Evolutionary conservation across 2,888 invertebrate genomes (phyloP).

Genomic region (Exocentrus adspersus): DNA sequence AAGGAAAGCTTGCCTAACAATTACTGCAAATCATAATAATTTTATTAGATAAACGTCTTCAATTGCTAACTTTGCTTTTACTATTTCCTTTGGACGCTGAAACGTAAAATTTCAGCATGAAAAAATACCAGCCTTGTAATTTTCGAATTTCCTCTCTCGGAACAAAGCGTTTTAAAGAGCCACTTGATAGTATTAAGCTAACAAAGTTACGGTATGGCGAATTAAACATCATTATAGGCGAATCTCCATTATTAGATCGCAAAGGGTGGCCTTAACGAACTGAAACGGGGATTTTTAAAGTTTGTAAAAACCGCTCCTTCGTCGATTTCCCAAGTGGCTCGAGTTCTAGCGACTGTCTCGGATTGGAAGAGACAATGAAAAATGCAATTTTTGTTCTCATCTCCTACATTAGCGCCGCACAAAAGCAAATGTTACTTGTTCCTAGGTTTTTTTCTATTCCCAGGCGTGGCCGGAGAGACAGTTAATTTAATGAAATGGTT

Average conservation of each 20-base stretch:
- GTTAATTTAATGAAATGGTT: slow-evolving; percentile 22
- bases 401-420: slow-evolving; percentile 38
- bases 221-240: slow-evolving; percentile 47
- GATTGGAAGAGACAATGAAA: slow-evolving; percentile 39
- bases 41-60: too few relatives aligned
- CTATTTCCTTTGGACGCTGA: background rate
- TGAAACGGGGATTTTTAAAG: slow-evolving; percentile 40
- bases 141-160: background rate
- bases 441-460: slow-evolving; percentile 26
- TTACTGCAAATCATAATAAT: too few relatives aligned
- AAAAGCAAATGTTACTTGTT: slow-evolving; percentile 41
- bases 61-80: background rate
- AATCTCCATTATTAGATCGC: slow-evolving; percentile 40
- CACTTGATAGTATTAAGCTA: slow-evolving; percentile 42
- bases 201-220: slow-evolving; percentile 45
- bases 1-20: too few relatives aligned
- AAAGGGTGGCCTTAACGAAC: slow-evolving; percentile 39
- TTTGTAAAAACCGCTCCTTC: slow-evolving; percentile 34
- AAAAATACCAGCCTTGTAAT: background rate
- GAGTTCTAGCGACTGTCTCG: slow-evolving; percentile 20
- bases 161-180: slow-evolving; percentile 34
- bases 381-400: slow-evolving; percentile 44
- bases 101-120: background rate
- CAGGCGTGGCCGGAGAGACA: slow-evolving; percentile 16
- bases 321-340: slow-evolving; percentile 31